Conservation (phyloP, 2,888 invertebrate genomes). For the Euzophera pinguis region DNA sequence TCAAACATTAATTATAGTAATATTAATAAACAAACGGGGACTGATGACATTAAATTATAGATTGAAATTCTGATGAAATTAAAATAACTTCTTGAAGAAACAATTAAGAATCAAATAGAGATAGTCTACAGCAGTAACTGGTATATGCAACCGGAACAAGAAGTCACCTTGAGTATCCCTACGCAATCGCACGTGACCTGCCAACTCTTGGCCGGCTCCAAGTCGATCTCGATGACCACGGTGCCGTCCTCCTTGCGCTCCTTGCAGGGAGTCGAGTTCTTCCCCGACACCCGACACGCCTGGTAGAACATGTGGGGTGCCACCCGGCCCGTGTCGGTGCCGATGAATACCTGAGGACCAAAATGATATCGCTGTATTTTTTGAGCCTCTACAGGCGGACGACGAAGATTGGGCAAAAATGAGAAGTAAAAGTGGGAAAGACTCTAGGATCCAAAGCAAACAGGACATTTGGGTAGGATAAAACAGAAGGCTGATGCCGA, state of each 20-base stretch:
- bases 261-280: constrained; percentile 95
- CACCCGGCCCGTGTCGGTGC: constrained; percentile 93
- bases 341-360: constrained; percentile 86
- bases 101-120: too few species aligned
- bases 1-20: too few species aligned
- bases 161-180: constrained; percentile 89
- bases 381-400: background rate
- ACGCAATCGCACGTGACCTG: constrained; percentile 97
- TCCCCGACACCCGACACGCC: constrained; percentile 96
- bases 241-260: constrained; percentile 97
- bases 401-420: too few species aligned
- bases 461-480: too few species aligned
- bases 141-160: too few species aligned
- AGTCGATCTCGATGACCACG: constrained; percentile 93
- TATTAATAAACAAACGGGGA: too few species aligned
- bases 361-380: background rate
- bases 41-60: background rate
- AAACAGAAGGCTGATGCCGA: too few species aligned
- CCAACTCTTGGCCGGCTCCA: constrained; percentile 95
- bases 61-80: too few species aligned
- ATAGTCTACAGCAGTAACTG: too few species aligned
- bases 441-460: too few species aligned
- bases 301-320: constrained; percentile 99
- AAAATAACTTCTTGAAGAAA: too few species aligned
- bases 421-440: too few species aligned